These are phyloP conservation scores for Cephus nigrinus DNA, from an alignment of 2,888 invertebrate species.

Conservation along the genomic window DNA sequence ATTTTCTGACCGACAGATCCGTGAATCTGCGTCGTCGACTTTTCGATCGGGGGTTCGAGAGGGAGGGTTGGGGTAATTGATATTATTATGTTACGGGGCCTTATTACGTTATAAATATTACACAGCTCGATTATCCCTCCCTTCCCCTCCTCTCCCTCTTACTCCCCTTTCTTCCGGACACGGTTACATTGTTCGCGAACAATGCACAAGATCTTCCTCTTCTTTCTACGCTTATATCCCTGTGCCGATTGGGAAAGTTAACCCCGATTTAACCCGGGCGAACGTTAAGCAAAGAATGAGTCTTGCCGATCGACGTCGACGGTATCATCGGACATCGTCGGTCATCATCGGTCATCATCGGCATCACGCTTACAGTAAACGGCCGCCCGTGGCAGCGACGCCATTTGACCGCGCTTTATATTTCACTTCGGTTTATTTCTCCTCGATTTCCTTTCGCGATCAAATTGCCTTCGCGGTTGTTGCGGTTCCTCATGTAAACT, in stretches of 20 bases:
- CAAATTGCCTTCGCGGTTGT: neutral
- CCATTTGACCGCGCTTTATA: neutral
- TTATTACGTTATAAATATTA: constrained; percentile 60
- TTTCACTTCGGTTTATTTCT: constrained; percentile 23
- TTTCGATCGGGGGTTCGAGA: neutral
- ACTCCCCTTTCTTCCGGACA: constrained; percentile 47
- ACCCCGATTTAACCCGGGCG: constrained; percentile 43
- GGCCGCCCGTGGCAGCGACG: neutral
- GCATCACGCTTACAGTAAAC: neutral
- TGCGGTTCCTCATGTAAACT: constrained; percentile 1
- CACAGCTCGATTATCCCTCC: constrained; percentile 49
- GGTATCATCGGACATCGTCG: neutral
- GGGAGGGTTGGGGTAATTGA: constrained; percentile 48
- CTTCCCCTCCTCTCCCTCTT: neutral
- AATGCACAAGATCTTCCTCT: constrained; percentile 31
- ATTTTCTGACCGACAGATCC: constrained; percentile 56
- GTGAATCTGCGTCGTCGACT: constrained; percentile 43
- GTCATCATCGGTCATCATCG: neutral
- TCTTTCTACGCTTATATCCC: constrained; percentile 9
- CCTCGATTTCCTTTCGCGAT: constrained; percentile 20
- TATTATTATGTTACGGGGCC: constrained; percentile 54
- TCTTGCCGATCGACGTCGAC: neutral
- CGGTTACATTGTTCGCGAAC: constrained; percentile 49
- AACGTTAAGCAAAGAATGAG: constrained; percentile 30
- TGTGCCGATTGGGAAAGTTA: constrained; percentile 28